phyloP scores from a whole-genome alignment of 2,797 vertebrate genomes.

The Diceros bicornis region DNA sequence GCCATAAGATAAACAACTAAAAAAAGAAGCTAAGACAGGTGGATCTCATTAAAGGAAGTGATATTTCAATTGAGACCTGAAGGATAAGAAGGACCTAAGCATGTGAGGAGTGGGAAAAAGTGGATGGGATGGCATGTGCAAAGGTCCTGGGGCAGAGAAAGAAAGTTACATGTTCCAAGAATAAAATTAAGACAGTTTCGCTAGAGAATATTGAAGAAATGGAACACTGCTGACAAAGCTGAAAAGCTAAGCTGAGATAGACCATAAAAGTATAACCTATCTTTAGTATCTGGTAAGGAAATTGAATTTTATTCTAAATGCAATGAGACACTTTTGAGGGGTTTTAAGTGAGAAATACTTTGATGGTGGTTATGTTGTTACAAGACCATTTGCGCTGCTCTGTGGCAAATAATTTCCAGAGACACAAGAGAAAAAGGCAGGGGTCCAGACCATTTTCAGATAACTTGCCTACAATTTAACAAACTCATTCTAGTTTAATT shows the following conservation, averaged over 20 bases:
- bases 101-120: not conserved
- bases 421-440: not conserved
- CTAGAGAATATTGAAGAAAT: not conserved
- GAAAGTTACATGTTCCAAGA: not conserved
- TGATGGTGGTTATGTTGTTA: not conserved
- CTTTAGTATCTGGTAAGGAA: not conserved
- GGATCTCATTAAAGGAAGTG: not conserved
- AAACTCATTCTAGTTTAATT: not conserved
- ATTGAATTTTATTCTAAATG: conserved; percentile 32
- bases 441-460: not conserved
- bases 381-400: not conserved
- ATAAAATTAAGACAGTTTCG: not conserved
- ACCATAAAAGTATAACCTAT: not conserved
- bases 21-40: not conserved
- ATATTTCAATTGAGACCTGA: not conserved
- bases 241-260: not conserved
- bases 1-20: not conserved
- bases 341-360: not conserved
- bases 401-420: not conserved
- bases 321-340: not conserved
- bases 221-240: not conserved
- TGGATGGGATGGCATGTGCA: not conserved
- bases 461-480: not conserved
- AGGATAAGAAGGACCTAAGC: not conserved
- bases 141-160: not conserved